Evolutionary conservation across 2,113 vertebrate species (phyloP).

Genomic region (Trogon melanurus): DNA sequence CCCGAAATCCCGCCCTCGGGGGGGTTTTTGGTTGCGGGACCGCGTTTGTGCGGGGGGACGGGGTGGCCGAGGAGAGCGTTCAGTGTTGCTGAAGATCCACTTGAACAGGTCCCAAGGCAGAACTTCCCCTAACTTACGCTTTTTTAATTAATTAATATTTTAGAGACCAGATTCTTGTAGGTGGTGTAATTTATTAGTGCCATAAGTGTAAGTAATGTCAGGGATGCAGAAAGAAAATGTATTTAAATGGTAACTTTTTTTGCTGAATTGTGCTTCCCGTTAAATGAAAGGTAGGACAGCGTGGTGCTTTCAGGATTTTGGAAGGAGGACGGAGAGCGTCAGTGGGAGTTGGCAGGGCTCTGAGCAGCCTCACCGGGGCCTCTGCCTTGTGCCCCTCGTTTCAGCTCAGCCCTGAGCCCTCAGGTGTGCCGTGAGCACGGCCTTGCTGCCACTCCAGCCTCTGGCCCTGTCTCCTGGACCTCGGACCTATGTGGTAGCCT

Average conservation of each 20-base stretch:
- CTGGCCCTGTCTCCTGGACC: neutral
- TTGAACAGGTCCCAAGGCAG: neutral
- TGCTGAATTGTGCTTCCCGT: neutral
- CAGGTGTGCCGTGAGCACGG: rapidly evolving
- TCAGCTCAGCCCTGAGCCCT: neutral
- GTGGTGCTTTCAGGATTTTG: neutral
- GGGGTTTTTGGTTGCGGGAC: rapidly evolving
- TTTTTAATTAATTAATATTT: neutral
- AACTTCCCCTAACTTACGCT: rapidly evolving
- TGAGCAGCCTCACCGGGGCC: neutral
- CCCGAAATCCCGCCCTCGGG: rapidly evolving
- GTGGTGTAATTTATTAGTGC: neutral
- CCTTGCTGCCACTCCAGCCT: neutral
- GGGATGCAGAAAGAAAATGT: neutral
- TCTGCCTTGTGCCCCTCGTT: neutral
- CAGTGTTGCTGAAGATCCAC: neutral
- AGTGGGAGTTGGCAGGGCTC: neutral
- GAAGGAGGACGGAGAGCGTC: rapidly evolving
- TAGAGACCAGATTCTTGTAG: neutral
- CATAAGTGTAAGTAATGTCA: neutral
- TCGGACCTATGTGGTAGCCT: neutral
- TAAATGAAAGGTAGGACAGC: neutral
- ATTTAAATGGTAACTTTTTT: neutral
- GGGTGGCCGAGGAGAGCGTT: rapidly evolving
- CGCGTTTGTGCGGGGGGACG: rapidly evolving